phyloP scores from a whole-genome alignment of 2,888 invertebrate species.

The Andrena fulva region DNA sequence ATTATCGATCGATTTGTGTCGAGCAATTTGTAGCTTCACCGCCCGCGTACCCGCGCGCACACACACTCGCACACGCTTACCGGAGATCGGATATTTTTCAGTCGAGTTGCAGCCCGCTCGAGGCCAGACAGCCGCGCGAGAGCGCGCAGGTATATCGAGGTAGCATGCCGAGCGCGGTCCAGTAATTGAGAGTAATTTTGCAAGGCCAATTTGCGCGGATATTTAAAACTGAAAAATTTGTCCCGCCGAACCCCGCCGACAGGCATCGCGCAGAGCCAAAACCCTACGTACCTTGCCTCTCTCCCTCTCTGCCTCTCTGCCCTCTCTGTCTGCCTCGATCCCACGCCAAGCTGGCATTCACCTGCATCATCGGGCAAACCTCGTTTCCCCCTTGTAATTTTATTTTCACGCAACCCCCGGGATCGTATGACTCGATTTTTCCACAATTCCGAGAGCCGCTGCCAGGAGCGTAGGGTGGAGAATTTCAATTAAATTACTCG shows the following conservation, averaged over 20 bases:
- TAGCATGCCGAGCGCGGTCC: slow-evolving; percentile 43
- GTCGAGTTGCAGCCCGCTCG: slow-evolving; percentile 59
- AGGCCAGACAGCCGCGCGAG: slow-evolving; percentile 43
- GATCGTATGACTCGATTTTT: slow-evolving; percentile 83
- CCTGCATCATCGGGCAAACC: slow-evolving; percentile 81
- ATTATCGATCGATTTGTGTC: slow-evolving; percentile 69
- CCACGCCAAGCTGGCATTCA: slow-evolving; percentile 68
- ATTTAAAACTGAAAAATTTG: slow-evolving; percentile 79
- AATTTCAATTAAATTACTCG: slow-evolving; percentile 80
- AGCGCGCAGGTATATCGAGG: slow-evolving; percentile 13
- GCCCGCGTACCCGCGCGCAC: not conserved
- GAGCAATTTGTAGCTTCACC: slow-evolving; percentile 50
- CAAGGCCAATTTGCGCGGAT: slow-evolving; percentile 78
- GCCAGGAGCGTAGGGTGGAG: slow-evolving; percentile 28
- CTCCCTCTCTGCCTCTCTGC: not conserved
- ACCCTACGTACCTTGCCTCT: not conserved
- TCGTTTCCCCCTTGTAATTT: slow-evolving; percentile 81
- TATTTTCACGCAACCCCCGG: slow-evolving; percentile 80
- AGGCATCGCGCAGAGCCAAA: slow-evolving; percentile 28
- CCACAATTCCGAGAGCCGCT: slow-evolving; percentile 76
- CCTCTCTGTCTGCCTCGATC: slow-evolving; percentile 24
- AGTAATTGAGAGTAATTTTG: slow-evolving; percentile 81
- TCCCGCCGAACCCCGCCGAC: slow-evolving; percentile 48
- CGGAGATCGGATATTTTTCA: slow-evolving; percentile 68
- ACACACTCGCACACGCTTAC: not conserved